Evolutionary conservation across 1,140 invertebrate genomes (phyloP), one percentile per base, ranked within the genome.

Genomic region (Drosophila yakuba): DNA sequence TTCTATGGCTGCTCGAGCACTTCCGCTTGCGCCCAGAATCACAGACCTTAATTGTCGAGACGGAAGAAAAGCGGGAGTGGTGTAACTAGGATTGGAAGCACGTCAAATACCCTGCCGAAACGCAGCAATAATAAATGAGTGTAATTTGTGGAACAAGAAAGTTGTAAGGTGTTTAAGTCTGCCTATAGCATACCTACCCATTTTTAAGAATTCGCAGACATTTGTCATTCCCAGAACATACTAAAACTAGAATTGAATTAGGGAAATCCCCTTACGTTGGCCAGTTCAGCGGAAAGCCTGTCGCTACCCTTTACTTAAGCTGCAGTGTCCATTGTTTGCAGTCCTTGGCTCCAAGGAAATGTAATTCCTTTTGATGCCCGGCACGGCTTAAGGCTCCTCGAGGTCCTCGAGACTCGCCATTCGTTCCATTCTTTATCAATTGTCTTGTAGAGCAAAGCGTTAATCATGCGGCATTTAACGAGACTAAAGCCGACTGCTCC

Each of bases 381-480:
- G 54, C 56, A 60, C 48, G 55, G 74, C 74, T 76, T 76, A 76
- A 76, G 71, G 66, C 74, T 62, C 50, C 59, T 57, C 17, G 51
- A 38, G 25, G 51, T 32, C 14, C 54, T 44, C 41, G 8, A 12
- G 44, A 32, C 41, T 43, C 63, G 15, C 28, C 44, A 32, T 61
- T 69, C 41, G 38, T 61, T 69, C 41, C 61, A 71, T 83, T 77
- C 72, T 80, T 80, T 80, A 89, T 79, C 83, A 88, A 88, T 89
- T 88, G 79, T 89, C 83, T 88, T 71, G 67, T 72, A 56, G 57
- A 77, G 71, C 60, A 88, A 89, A 80, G 84, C 83, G 84, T 88
- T 88, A 88, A 88, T 88, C 83, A 88, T 89, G 84, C 83, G 67
- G 76, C 84, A 80, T 83, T 88, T 88, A 83, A 88, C 78, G 79